Percentiles rank a stretch among this genome's conserved stretches.
Evolutionary conservation across 2,797 vertebrate species (phyloP).

Genomic region (Periparus ater): DNA sequence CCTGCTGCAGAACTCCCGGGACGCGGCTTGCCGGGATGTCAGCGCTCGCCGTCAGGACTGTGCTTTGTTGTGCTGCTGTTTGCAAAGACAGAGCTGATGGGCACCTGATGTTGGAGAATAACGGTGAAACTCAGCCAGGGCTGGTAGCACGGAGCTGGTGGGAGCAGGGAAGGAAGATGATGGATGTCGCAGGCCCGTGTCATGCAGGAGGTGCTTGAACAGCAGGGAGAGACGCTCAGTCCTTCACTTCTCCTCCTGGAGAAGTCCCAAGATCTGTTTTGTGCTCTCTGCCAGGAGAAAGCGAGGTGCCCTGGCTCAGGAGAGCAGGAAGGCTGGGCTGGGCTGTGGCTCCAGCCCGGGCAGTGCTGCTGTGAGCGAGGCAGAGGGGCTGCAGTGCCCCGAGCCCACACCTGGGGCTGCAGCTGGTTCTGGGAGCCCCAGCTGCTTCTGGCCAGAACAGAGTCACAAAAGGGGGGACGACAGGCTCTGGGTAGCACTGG

Average conservation of each 20-base stretch:
- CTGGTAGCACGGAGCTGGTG: background rate
- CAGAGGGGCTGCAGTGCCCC: background rate
- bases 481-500: fast-evolving
- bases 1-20: fast-evolving
- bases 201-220: background rate
- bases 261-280: background rate
- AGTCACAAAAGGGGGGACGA: fast-evolving
- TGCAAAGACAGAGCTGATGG: background rate
- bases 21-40: background rate
- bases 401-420: fast-evolving
- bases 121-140: fast-evolving
- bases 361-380: background rate
- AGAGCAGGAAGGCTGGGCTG: background rate
- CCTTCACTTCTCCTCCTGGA: background rate
- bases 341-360: fast-evolving
- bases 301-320: background rate
- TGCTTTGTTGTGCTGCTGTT: constrained; percentile 2
- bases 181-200: background rate
- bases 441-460: background rate
- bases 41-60: background rate
- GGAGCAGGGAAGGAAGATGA: background rate
- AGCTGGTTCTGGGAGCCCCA: background rate
- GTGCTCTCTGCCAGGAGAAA: background rate
- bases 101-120: background rate
- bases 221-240: background rate